Evolutionary conservation across 2,888 invertebrate species (phyloP).

Genomic region (Cephalotes varians): DNA sequence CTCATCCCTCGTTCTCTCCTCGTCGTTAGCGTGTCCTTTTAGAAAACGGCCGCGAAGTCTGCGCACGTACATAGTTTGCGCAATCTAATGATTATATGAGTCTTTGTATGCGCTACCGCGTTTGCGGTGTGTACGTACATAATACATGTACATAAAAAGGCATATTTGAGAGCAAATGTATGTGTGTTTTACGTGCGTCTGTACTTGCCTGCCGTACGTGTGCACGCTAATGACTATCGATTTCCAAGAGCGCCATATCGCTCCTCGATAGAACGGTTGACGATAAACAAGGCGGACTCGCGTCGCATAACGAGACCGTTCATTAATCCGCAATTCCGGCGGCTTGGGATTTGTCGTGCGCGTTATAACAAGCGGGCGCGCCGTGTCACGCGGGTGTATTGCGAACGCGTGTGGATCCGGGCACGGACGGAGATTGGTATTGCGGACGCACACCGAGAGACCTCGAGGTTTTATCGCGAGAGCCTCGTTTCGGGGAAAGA

Average conservation of each 20-base stretch:
- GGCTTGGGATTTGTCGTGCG: constrained; percentile 65
- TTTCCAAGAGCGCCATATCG: constrained; percentile 54
- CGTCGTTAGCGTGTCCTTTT: constrained; percentile 27
- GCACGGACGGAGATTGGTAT: not conserved
- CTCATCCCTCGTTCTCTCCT: constrained; percentile 5
- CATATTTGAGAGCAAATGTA: not conserved
- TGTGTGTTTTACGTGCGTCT: not conserved
- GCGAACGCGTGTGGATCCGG: not conserved
- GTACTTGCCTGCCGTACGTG: not conserved
- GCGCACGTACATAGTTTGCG: not conserved
- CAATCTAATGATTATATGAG: not conserved
- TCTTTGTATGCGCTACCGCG: not conserved
- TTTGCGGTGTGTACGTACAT: not conserved
- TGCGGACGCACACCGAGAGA: not conserved
- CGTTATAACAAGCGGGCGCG: constrained; percentile 67
- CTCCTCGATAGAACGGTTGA: constrained; percentile 37
- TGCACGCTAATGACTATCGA: constrained; percentile 62
- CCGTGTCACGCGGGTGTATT: constrained; percentile 4
- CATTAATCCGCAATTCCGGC: constrained; percentile 75
- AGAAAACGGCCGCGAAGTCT: not conserved
- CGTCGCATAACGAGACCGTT: constrained; percentile 69
- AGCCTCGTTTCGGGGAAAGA: not conserved
- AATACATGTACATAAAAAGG: not conserved
- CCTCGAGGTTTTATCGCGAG: not conserved
- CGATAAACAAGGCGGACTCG: constrained; percentile 65